Percentiles rank a stretch among this genome's conserved stretches.
Evolutionary conservation across 2,888 invertebrate species (phyloP).

Genomic region (Cremastobaeus sp.): DNA sequence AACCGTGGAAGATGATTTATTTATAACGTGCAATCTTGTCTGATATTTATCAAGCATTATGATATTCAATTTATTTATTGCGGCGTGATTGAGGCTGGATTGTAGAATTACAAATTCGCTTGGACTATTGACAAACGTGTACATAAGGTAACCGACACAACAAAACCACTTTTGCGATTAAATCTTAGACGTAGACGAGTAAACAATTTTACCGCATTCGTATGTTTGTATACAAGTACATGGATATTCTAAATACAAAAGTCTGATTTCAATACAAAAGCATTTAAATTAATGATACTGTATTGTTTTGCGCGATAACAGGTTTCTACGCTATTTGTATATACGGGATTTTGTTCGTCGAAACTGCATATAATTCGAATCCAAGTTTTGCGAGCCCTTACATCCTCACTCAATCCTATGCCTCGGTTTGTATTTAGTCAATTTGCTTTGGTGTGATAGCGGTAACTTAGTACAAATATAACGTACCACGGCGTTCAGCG

Average conservation of each 20-base stretch:
- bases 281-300: slow-evolving; percentile 26
- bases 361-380: not conserved
- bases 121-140: slow-evolving; percentile 26
- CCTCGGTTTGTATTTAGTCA: slow-evolving; percentile 56
- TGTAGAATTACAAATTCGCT: slow-evolving; percentile 21
- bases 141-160: slow-evolving; percentile 11
- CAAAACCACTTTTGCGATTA: slow-evolving; percentile 3
- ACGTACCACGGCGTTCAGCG: slow-evolving; percentile 45
- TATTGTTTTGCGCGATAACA: slow-evolving; percentile 19
- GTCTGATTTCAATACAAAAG: slow-evolving; percentile 42
- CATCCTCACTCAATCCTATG: slow-evolving; percentile 50
- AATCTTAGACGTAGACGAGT: slow-evolving; percentile 11
- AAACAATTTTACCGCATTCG: slow-evolving; percentile 26
- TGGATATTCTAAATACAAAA: slow-evolving; percentile 49
- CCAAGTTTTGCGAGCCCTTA: slow-evolving; percentile 27
- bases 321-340: slow-evolving; percentile 34
- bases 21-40: slow-evolving; percentile 34
- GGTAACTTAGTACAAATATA: slow-evolving; percentile 63
- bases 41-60: slow-evolving; percentile 20
- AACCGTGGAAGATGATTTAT: slow-evolving; percentile 8
- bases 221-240: slow-evolving; percentile 43
- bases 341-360: slow-evolving; percentile 21
- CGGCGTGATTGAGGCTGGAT: slow-evolving; percentile 51
- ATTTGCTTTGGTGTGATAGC: slow-evolving; percentile 63
- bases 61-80: slow-evolving; percentile 41